A percentile compares a stretch with the other conserved stretches of the same genome.
Evolutionary conservation across 2,888 invertebrate species (phyloP).

Genomic region (Argyra leucocephala): DNA sequence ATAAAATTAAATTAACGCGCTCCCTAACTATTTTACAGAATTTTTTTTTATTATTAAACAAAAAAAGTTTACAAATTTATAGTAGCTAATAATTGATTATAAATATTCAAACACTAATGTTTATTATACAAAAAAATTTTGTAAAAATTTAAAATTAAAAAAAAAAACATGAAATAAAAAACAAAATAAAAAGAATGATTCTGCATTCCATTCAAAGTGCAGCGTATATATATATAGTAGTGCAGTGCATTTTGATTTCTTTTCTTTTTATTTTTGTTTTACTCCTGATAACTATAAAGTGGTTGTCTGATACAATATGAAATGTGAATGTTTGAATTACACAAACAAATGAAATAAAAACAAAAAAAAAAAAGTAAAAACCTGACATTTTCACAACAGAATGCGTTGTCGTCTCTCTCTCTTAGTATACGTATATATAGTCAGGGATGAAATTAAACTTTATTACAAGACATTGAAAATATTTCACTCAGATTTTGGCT

Average conservation of each 20-base stretch:
- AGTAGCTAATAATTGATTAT: neutral
- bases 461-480: conserved; percentile 1
- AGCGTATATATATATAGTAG: no score
- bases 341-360: neutral
- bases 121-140: neutral
- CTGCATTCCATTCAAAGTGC: neutral
- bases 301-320: neutral
- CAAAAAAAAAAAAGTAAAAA: no score
- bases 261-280: neutral
- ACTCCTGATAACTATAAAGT: neutral
- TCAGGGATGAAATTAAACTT: conserved; percentile 1
- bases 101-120: neutral
- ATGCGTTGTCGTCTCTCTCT: no score
- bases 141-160: neutral
- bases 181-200: neutral
- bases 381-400: no score
- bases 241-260: neutral
- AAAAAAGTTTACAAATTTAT: no score
- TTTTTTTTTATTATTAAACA: no score
- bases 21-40: no score
- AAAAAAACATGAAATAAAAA: neutral
- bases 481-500: conserved; percentile 1
- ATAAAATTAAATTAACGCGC: no score
- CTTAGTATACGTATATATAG: no score
- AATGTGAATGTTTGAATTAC: neutral